Conservation (phyloP, 2,797 vertebrate genomes). For the Gymnothorax javanicus region DNA sequence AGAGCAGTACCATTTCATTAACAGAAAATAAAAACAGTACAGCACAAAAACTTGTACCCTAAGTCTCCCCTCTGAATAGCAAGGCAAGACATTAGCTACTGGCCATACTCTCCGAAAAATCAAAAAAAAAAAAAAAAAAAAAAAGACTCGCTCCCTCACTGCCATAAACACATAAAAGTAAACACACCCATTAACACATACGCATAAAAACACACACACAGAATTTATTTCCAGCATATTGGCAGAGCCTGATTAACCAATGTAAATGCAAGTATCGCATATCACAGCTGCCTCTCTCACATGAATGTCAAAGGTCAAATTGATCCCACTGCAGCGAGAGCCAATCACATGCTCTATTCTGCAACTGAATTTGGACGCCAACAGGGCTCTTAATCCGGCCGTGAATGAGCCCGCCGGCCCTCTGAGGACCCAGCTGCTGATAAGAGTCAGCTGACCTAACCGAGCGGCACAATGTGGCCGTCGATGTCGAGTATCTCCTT, state of each 20-base stretch:
- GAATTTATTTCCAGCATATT: constrained; percentile 9
- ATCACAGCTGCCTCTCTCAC: constrained; percentile 31
- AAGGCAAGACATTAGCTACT: not conserved
- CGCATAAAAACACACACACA: constrained; percentile 11
- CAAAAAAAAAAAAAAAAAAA: not conserved
- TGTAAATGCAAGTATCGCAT: constrained; percentile 10
- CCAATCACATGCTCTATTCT: not conserved
- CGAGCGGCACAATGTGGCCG: not conserved
- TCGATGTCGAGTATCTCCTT: not conserved
- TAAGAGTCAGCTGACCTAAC: not conserved
- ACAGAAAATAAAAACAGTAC: not conserved
- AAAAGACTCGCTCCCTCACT: not conserved
- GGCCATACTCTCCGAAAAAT: not conserved
- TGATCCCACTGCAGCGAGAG: not conserved
- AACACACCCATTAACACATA: not conserved
- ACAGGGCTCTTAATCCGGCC: not conserved
- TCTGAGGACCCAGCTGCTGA: constrained; percentile 1
- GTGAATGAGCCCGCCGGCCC: not conserved
- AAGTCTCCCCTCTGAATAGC: not conserved
- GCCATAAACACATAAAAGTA: not conserved
- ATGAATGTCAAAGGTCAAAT: constrained; percentile 31
- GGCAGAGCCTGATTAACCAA: constrained; percentile 4
- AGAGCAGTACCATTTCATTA: not conserved
- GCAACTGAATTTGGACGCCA: not conserved
- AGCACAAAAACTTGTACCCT: not conserved